Evolutionary conservation across 2,113 vertebrate genomes (phyloP), one percentile per base, ranked within the genome.

Genomic region (Syngnathus typhle): DNA sequence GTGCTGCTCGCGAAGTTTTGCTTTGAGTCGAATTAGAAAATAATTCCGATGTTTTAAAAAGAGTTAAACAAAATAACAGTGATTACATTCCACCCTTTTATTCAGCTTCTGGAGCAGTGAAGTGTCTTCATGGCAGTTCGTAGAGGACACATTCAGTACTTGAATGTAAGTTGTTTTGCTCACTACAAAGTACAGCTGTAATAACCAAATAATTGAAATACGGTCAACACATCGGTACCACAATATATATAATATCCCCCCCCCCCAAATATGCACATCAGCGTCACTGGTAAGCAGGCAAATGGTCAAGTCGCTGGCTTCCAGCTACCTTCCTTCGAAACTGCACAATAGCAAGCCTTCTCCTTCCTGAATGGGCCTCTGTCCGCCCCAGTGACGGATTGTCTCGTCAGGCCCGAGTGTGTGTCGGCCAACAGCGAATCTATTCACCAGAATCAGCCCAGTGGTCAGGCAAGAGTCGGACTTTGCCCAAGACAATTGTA

Each of bases 121-220:
- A 84, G 84, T 88, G 89, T 91, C 89, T 92, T 88, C 89, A 92
- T 92, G 91, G 91, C 91, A 90, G 86, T 92, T 86, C 90, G 90
- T 89, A 88, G 89, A 89, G 90, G 91, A 88, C 89, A 92, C 88
- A 87, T 82, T 87, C 89, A 89, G 84, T 92, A 91, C 87, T 83
- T 89, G 77, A 90, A 92, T 90, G 91, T 92, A 86, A 92, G 91
- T 92, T 52, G 19, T 19, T 58, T 58, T 58, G 55, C 27, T 58
- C 27, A 36, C 15, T 58, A 58, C 55, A 58, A 58, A 32, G 55
- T 32, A 36, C 21, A 58, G 27, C 27, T 58, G 27, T 58, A 11
- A 36, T 36, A 8, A 36, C 55, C 7, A 36, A 16, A 36, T 8
- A 58, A 36, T 85, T 65, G 10, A 39, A 41, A 44, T 44, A 21